Percentiles rank a stretch among this genome's conserved stretches.
These are phyloP conservation scores for Synaphobranchus kaupii DNA, from an alignment of 2,797 vertebrate genomes.

Conservation along the genomic window DNA sequence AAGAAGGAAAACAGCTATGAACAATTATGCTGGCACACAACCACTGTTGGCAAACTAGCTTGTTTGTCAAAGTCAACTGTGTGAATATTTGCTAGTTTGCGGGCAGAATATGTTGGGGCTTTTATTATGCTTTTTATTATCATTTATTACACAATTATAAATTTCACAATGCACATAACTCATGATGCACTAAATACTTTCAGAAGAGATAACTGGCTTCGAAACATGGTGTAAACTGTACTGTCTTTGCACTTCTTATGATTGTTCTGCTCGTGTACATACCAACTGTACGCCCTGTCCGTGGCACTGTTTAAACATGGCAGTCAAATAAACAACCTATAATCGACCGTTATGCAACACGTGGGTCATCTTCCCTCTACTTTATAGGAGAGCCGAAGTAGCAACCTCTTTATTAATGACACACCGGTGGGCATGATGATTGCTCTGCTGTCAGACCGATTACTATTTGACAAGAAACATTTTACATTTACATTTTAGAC, in stretches of 20 bases:
- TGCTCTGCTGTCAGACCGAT: neutral
- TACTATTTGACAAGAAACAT: neutral
- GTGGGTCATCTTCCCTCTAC: neutral
- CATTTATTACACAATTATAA: neutral
- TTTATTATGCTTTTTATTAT: neutral
- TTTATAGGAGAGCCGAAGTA: neutral
- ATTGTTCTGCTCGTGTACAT: neutral
- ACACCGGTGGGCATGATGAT: neutral
- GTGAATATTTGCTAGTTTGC: neutral
- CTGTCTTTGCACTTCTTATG: neutral
- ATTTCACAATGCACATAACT: neutral
- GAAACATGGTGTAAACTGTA: neutral
- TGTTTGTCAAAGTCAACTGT: neutral
- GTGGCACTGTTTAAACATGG: neutral
- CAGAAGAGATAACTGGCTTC: neutral
- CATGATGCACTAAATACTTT: neutral
- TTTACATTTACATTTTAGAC: no score
- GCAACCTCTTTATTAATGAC: constrained; percentile 2
- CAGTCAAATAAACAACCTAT: neutral
- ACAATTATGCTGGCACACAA: no score
- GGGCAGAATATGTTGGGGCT: neutral
- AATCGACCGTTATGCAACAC: neutral
- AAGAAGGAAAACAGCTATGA: neutral
- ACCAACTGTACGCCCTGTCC: neutral
- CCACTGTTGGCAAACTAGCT: neutral